These are phyloP conservation scores for Neodon shergylaensis DNA, from an alignment of 2,113 vertebrate species.

Conservation along the genomic window DNA sequence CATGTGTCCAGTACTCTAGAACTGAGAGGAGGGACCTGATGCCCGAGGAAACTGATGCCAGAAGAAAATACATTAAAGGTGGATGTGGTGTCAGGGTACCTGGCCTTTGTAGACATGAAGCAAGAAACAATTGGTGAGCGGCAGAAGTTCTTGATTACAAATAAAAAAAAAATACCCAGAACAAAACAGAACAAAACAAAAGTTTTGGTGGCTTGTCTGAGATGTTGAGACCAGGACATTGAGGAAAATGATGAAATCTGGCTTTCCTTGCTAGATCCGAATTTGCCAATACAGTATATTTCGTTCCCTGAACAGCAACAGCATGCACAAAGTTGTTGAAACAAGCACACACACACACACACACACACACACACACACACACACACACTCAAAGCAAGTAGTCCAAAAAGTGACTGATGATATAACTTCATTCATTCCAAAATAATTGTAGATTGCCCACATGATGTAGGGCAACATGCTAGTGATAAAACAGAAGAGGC, in stretches of 20 bases:
- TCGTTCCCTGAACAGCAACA: neutral
- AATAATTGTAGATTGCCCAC: neutral
- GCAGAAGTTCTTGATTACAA: neutral
- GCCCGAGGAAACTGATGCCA: neutral
- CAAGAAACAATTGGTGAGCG: neutral
- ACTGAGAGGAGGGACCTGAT: neutral
- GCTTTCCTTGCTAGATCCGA: neutral
- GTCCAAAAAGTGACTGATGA: neutral
- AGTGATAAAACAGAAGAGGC: neutral
- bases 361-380: neutral
- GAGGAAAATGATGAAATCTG: neutral
- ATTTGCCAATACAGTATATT: neutral
- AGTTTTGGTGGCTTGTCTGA: neutral
- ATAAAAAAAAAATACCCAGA: neutral
- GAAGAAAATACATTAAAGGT: neutral
- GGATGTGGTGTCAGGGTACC: neutral
- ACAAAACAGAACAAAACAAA: neutral
- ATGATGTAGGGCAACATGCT: neutral
- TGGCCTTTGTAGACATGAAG: neutral
- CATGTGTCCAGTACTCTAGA: neutral
- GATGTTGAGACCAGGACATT: neutral
- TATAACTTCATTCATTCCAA: neutral
- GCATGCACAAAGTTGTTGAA: neutral
- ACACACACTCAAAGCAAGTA: neutral
- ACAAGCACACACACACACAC: neutral